phyloP scores from a whole-genome alignment of 2,888 invertebrate species.

The Blera fallax region DNA sequence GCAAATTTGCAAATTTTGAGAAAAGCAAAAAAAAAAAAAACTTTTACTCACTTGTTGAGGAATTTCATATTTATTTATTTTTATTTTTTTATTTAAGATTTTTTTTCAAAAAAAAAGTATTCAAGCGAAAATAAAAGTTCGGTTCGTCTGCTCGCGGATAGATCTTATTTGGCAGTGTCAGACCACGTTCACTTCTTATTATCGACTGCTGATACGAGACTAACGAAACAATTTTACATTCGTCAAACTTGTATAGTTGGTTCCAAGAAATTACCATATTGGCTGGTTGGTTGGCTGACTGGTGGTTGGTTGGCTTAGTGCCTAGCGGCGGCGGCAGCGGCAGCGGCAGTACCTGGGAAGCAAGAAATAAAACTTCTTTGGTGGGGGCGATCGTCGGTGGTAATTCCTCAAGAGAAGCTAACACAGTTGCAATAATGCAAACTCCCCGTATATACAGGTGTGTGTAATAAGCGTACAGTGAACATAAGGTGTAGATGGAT shows the following conservation, averaged over 20 bases:
- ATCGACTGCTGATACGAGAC: constrained; percentile 75
- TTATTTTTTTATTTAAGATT: constrained; percentile 13
- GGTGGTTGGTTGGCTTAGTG: constrained; percentile 48
- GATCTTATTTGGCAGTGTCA: constrained; percentile 75
- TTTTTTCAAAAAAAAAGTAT: neutral
- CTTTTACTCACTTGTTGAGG: constrained; percentile 69
- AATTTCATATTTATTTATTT: constrained; percentile 48
- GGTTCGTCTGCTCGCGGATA: constrained; percentile 54
- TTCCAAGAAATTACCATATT: constrained; percentile 71
- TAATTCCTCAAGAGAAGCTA: constrained; percentile 51
- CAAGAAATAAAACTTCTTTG: constrained; percentile 37
- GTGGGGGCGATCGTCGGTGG: constrained; percentile 54
- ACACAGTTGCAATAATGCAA: constrained; percentile 55
- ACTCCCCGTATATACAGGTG: constrained; percentile 27
- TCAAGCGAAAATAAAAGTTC: constrained; percentile 45
- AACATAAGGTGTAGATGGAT: constrained; percentile 37
- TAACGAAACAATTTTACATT: constrained; percentile 72
- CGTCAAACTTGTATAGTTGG: constrained; percentile 71
- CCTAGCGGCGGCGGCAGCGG: constrained; percentile 6
- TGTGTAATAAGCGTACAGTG: constrained; percentile 23
- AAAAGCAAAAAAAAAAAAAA: no score
- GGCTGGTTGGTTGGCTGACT: constrained; percentile 64
- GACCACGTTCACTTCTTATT: constrained; percentile 77
- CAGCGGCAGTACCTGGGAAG: constrained; percentile 35
- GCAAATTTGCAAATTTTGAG: neutral